Evolutionary conservation across 1,140 invertebrate species (phyloP), one percentile per base, ranked within the genome.

Genomic region (Prorops nasuta): DNA sequence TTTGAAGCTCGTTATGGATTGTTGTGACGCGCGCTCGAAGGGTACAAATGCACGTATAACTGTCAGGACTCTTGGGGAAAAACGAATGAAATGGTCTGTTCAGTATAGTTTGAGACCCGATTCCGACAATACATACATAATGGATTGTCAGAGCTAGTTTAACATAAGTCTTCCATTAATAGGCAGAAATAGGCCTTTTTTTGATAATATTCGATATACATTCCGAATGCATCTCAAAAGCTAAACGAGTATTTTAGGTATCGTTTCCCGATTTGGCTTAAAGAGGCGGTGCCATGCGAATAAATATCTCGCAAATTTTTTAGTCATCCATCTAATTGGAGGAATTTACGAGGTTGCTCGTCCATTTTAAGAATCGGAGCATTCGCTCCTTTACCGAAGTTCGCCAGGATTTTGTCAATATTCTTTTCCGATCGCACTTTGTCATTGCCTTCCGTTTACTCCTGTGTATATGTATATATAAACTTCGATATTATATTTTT

Each of bases 141-240:
- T 69, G 61, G 61, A 70, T 61, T 38, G 42, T 49, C 53, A n/a
- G 47, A 31, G 47, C 43, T 60, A 32, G 16, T 21, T 69, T 67
- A 53, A 62, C 67, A 73, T 71, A 69, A 73, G 54, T 66, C 69
- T 73, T 73, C 71, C 67, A 72, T 73, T 69, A 72, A 60, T 56
- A 43, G 34, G 49, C 53, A 47, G 52, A 64, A 66, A n/a, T 61
- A 66, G 53, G 67, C 67, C 59, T 49, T 63, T 67, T 63, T 63
- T 66, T 64, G 66, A 64, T 69, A 66, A 73, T 68, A 65, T 71
- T 48, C 60, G 67, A 69, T 72, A 72, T 67, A 69, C 60, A 68
- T 71, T 67, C 61, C 35, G 56, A 37, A 54, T 51, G 60, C 54
- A 60, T 64, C 61, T 60, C 52, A 45, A 45, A 40, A 58, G 18